phyloP scores from a whole-genome alignment of 2,113 vertebrate genomes.

The Machaerirhynchus nigripectus region DNA sequence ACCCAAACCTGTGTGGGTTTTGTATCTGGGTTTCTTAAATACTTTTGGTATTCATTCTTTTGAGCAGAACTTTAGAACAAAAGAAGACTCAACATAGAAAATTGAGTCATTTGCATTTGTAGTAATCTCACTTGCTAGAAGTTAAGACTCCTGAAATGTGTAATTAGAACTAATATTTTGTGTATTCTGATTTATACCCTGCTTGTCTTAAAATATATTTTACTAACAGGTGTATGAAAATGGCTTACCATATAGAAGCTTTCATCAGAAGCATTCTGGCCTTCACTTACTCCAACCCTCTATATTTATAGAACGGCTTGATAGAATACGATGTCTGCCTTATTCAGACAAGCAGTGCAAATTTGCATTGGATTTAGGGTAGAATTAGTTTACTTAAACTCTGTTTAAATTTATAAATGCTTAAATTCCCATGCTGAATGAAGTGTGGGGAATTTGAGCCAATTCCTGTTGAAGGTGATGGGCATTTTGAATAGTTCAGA shows the following conservation, averaged over 20 bases:
- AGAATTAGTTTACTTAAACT: neutral
- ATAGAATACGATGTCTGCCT: neutral
- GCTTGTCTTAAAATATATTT: neutral
- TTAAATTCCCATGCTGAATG: neutral
- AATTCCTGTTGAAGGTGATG: neutral
- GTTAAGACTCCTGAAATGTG: neutral
- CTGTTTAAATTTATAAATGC: neutral
- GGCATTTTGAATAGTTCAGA: neutral
- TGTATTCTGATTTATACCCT: neutral
- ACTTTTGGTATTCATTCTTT: neutral
- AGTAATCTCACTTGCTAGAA: neutral
- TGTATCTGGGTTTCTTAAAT: neutral
- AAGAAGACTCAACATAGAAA: neutral
- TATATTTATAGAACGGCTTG: neutral
- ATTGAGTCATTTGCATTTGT: neutral
- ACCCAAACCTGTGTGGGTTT: neutral
- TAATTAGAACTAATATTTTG: neutral
- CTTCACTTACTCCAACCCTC: neutral
- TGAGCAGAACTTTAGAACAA: neutral
- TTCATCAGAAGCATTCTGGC: neutral
- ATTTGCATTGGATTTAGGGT: neutral
- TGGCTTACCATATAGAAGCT: neutral
- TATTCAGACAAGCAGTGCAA: neutral
- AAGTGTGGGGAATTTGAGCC: neutral
- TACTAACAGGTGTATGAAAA: neutral